Percentiles rank a stretch among this genome's conserved stretches.
phyloP scores from a whole-genome alignment of 1,140 invertebrate species.

The Panulirus ornatus region DNA sequence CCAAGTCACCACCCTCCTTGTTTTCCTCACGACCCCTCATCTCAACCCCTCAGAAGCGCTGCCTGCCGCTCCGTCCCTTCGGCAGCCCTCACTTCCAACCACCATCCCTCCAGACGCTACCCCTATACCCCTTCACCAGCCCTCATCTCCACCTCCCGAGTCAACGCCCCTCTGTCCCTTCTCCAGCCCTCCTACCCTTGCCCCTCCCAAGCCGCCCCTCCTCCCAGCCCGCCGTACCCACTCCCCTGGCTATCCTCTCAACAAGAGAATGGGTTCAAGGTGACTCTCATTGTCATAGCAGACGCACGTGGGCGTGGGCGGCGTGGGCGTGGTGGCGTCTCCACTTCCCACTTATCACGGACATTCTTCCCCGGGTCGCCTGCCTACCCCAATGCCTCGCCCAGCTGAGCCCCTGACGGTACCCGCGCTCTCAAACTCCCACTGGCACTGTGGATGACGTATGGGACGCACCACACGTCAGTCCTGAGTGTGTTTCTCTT shows the following conservation, averaged over 20 bases:
- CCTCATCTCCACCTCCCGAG: background rate
- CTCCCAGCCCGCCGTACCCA: too few species aligned
- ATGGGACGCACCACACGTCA: too few species aligned
- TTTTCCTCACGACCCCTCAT: background rate
- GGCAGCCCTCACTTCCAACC: too few species aligned
- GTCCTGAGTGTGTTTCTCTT: too few species aligned
- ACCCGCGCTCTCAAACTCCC: too few species aligned
- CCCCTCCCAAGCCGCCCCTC: too few species aligned
- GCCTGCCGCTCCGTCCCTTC: too few species aligned
- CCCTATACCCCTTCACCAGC: background rate
- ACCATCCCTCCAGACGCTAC: background rate
- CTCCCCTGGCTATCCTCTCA: background rate
- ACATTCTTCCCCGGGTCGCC: too few species aligned
- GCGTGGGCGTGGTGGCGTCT: background rate
- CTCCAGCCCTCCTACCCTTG: background rate
- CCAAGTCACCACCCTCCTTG: background rate
- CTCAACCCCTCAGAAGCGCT: too few species aligned
- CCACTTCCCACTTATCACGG: background rate
- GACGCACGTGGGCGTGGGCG: background rate
- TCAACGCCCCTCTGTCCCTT: background rate
- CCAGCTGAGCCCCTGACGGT: background rate
- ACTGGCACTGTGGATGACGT: too few species aligned
- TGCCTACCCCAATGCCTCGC: background rate
- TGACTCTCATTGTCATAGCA: background rate
- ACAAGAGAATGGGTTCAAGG: background rate